These are phyloP conservation scores for Athene noctua DNA, from an alignment of 2,113 vertebrate species.

Conservation along the genomic window DNA sequence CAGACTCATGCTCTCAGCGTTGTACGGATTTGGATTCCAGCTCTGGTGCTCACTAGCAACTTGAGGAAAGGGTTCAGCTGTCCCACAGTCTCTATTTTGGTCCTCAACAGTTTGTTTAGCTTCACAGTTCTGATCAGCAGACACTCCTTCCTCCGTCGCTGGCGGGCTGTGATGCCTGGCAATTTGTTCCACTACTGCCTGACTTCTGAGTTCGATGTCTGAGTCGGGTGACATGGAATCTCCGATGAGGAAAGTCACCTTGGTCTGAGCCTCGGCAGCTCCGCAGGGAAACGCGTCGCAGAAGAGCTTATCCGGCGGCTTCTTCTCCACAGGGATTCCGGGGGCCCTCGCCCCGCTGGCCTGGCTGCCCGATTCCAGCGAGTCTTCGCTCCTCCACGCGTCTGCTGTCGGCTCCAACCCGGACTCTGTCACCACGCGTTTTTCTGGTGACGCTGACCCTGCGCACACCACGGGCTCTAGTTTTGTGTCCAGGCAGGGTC, in stretches of 20 bases:
- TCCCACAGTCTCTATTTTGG: conserved; percentile 80
- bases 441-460: conserved; percentile 76
- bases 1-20: conserved; percentile 78
- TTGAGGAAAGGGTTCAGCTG: conserved; percentile 72
- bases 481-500: conserved; percentile 70
- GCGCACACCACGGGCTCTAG: conserved; percentile 80
- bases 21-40: conserved; percentile 78
- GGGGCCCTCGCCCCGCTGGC: conserved; percentile 55
- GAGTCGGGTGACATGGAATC: conserved; percentile 98
- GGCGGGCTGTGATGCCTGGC: conserved; percentile 81
- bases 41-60: conserved; percentile 73
- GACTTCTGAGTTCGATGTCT: conserved; percentile 88
- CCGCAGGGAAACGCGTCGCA: conserved; percentile 61
- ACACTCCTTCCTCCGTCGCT: conserved; percentile 67
- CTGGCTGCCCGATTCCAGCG: conserved; percentile 45
- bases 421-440: conserved; percentile 38
- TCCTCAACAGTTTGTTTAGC: conserved; percentile 75
- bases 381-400: conserved; percentile 42
- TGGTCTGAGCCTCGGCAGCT: conserved; percentile 75
- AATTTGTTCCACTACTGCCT: conserved; percentile 83
- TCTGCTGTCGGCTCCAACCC: conserved; percentile 38
- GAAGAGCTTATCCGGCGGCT: conserved; percentile 87
- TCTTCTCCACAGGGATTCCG: conserved; percentile 82
- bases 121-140: conserved; percentile 68
- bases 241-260: conserved; percentile 96